Evolutionary conservation across 1,140 invertebrate species (phyloP), one percentile per base, ranked within the genome.

Genomic region (Aphidius gifuensis): DNA sequence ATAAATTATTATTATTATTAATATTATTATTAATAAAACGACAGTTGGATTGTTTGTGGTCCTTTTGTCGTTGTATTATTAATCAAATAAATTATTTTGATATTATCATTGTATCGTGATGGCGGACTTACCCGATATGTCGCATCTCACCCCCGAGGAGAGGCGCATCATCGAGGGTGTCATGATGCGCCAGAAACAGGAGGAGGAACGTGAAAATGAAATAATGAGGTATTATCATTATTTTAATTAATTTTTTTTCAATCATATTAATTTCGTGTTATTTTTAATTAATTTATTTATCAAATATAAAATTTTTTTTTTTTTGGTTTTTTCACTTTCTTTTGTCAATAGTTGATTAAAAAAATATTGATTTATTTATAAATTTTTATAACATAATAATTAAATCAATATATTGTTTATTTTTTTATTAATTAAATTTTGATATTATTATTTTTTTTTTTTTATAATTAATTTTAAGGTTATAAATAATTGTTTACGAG

Each of bases 141-240:
- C 94, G 76, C 96, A 99, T 84, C 89, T 99, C 74, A 98, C 94
- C 71, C 91, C 94, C 72, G 95, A 98, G 82, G 97, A 99, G 85
- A 87, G 96, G 78, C 89, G 90, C 82, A 97, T 98, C 84, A 99
- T 99, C 81, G 93, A 98, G 82, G 88, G 90, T 73, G 97, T 99
- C 70, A 92, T 99, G 83, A 88, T 94, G 85, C 85, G 97, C 66
- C 96, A 99, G 82, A 91, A 92, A 80, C 92, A 95, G 79, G 97
- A 99, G 84, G 97, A 99, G 83, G 92, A 95, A 77, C 88, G 91
- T 69, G 96, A 98, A 80, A 90, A 92, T 78, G 92, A 96, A 81
- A 92, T 96, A 78, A 91, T 97, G 87, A 93, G 92, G 94, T 97
- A 65, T 58, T 43, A 59, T 44, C 43, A 43, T 55, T 53, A 21